Percentiles rank a stretch among this genome's conserved stretches.
These are phyloP conservation scores for Cyprinella venusta DNA, from an alignment of 2,797 vertebrate genomes.

Conservation along the genomic window DNA sequence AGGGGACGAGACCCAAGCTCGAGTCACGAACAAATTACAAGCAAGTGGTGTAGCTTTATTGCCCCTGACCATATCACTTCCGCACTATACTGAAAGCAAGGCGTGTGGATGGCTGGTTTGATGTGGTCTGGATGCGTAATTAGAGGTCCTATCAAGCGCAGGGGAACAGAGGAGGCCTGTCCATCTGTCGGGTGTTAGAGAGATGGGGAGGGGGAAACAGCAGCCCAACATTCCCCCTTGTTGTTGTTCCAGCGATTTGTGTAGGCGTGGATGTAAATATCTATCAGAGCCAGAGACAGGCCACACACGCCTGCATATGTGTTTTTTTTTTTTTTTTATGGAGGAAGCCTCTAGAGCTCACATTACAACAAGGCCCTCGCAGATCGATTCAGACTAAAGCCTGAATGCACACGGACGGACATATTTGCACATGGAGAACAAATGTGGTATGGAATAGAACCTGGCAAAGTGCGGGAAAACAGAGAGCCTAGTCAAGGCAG, in stretches of 20 bases:
- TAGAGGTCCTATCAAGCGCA: conserved; percentile 76
- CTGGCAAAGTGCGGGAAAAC: conserved; percentile 32
- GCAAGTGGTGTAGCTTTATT: conserved; percentile 68
- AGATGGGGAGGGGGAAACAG: conserved; percentile 56
- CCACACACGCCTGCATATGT: conserved; percentile 38
- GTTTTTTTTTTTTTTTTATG: conserved; percentile 15
- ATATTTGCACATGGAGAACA: conserved; percentile 63
- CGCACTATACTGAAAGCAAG: conserved; percentile 75
- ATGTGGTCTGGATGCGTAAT: conserved; percentile 81
- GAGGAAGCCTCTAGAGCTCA: conserved; percentile 65
- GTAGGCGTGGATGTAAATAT: conserved; percentile 64
- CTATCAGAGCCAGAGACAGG: conserved; percentile 52
- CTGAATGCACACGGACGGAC: conserved; percentile 55
- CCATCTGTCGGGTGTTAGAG: conserved; percentile 78
- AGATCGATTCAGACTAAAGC: conserved; percentile 71
- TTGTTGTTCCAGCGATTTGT: conserved; percentile 61
- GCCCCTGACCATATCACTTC: conserved; percentile 77
- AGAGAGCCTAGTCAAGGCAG: conserved; percentile 18
- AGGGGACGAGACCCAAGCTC: conserved; percentile 50
- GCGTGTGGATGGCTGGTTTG: conserved; percentile 76
- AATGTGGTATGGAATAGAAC: conserved; percentile 36
- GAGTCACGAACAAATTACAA: conserved; percentile 73
- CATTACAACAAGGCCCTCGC: conserved; percentile 67
- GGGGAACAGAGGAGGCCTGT: conserved; percentile 65
- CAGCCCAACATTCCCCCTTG: conserved; percentile 50